Percentiles rank a stretch among this genome's conserved stretches.
These are phyloP conservation scores for Alces alces DNA, from an alignment of 2,113 vertebrate genomes.

Conservation along the genomic window DNA sequence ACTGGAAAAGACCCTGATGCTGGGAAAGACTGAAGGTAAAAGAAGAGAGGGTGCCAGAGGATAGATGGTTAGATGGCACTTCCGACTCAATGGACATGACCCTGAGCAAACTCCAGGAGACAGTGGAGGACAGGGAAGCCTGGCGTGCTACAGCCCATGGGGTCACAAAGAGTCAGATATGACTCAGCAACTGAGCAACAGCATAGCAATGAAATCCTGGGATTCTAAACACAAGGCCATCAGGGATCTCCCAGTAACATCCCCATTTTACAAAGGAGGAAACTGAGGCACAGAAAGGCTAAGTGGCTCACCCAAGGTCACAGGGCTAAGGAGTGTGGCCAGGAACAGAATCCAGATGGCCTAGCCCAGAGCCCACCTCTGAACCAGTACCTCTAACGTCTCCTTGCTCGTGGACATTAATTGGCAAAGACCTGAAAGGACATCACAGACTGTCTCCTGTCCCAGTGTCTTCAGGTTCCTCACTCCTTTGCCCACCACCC, in stretches of 20 bases:
- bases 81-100: background rate
- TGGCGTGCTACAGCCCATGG: background rate
- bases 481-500: accelerated
- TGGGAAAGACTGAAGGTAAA: background rate
- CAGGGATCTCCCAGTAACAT: background rate
- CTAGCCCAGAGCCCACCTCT: background rate
- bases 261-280: background rate
- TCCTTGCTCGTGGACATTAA: accelerated
- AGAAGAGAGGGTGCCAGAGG: background rate
- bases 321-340: background rate
- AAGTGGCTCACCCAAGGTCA: background rate
- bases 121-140: background rate
- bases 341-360: background rate
- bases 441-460: background rate
- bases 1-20: background rate
- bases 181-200: background rate
- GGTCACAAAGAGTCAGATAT: background rate
- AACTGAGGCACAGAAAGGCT: background rate
- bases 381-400: background rate
- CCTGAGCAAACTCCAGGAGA: background rate
- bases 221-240: background rate
- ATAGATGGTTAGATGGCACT: background rate
- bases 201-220: background rate
- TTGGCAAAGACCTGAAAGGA: background rate
- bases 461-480: accelerated